Evolutionary conservation across 2,797 vertebrate genomes (phyloP).

Genomic region (Pelochelys cantorii): DNA sequence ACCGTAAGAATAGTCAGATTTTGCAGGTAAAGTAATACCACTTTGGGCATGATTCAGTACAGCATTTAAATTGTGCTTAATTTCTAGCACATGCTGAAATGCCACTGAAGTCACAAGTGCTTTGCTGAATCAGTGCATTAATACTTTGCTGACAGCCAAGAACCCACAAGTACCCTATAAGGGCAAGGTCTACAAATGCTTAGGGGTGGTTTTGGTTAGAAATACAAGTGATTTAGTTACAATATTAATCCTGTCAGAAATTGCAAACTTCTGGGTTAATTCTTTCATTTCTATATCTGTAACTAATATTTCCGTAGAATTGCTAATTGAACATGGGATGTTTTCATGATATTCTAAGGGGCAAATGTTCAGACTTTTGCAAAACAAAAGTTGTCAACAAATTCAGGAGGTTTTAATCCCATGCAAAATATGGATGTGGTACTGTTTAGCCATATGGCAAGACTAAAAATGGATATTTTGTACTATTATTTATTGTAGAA

Average conservation of each 20-base stretch:
- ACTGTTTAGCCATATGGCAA: background rate
- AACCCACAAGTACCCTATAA: no score
- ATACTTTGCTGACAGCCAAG: background rate
- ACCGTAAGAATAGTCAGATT: background rate
- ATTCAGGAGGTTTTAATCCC: background rate
- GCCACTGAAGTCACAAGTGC: background rate
- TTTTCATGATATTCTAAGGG: background rate
- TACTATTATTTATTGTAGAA: background rate
- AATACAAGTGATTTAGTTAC: background rate
- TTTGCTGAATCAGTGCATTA: background rate
- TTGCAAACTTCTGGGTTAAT: background rate
- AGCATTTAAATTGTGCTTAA: background rate
- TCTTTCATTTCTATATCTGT: background rate
- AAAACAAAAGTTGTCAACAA: background rate
- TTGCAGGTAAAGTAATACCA: no score
- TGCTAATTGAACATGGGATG: background rate
- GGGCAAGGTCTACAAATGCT: background rate
- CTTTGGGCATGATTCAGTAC: background rate
- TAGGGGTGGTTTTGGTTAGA: background rate
- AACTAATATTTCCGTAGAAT: background rate
- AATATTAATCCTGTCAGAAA: no score
- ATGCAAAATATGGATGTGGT: background rate
- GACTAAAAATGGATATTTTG: slow-evolving; percentile 14
- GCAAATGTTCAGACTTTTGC: background rate
- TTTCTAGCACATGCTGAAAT: background rate